phyloP scores from a whole-genome alignment of 2,797 vertebrate genomes.

The Threskiornis aethiopicus region DNA sequence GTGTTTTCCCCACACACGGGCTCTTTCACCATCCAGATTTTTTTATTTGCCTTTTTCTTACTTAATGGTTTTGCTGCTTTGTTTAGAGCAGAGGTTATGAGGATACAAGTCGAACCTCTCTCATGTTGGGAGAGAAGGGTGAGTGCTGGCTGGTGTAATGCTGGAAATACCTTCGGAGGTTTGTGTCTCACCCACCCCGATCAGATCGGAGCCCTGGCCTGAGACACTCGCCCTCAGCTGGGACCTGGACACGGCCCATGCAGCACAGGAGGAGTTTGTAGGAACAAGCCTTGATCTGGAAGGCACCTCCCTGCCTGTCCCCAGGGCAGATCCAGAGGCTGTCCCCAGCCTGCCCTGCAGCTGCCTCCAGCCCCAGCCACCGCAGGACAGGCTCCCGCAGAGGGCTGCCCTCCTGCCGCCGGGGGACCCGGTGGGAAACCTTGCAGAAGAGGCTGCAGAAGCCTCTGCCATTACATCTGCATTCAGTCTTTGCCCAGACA shows the following conservation, averaged over 20 bases:
- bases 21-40: conserved; percentile 52
- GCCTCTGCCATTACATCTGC: neutral
- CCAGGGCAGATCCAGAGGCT: neutral
- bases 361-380: neutral
- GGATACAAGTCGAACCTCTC: neutral
- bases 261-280: neutral
- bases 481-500: neutral
- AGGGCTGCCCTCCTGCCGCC: neutral
- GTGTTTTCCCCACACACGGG: neutral
- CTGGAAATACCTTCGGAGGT: neutral
- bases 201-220: neutral
- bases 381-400: fast-evolving
- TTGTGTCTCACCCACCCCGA: neutral
- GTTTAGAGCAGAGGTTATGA: conserved; percentile 44
- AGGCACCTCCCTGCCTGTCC: neutral
- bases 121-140: neutral
- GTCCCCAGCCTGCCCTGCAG: neutral
- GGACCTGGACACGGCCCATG: neutral
- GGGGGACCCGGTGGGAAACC: neutral
- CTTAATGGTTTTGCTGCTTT: conserved; percentile 5
- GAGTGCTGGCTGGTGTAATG: neutral
- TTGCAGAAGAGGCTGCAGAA: neutral
- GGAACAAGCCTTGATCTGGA: neutral
- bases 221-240: fast-evolving
- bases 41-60: conserved; percentile 39